These are phyloP conservation scores for Neodiprion lecontei DNA, from an alignment of 1,140 invertebrate genomes.

Conservation along the genomic window DNA sequence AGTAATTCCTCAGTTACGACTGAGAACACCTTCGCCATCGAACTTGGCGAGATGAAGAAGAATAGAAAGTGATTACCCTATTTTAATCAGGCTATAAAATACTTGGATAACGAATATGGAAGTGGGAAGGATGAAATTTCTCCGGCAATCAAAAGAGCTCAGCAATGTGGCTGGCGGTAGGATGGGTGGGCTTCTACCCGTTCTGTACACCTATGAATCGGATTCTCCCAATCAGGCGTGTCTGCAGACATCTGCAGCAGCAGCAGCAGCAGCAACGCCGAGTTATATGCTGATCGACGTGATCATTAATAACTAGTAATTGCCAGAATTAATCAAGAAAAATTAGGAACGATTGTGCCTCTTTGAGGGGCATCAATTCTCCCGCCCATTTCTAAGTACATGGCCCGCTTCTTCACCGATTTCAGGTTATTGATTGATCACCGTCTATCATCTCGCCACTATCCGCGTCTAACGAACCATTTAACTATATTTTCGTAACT, in stretches of 20 bases:
- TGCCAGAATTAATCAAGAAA: neutral
- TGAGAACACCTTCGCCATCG: no score
- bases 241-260: neutral
- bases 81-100: neutral
- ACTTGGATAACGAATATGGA: no score
- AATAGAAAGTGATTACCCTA: slow-evolving; percentile 3
- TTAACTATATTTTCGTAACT: neutral
- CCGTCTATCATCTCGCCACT: neutral
- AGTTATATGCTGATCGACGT: neutral
- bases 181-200: no score
- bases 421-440: neutral
- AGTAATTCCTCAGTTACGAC: no score
- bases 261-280: neutral
- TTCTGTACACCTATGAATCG: no score
- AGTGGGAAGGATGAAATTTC: no score
- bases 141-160: no score
- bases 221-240: neutral
- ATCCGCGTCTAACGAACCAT: neutral
- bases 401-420: neutral
- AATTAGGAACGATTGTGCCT: neutral
- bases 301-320: slow-evolving; percentile 3
- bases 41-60: neutral
- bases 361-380: neutral
- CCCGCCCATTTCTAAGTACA: neutral
- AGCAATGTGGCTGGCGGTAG: no score